Evolutionary conservation across 2,113 vertebrate species (phyloP), one percentile per base, ranked within the genome.

Genomic region (Lepus americanus): DNA sequence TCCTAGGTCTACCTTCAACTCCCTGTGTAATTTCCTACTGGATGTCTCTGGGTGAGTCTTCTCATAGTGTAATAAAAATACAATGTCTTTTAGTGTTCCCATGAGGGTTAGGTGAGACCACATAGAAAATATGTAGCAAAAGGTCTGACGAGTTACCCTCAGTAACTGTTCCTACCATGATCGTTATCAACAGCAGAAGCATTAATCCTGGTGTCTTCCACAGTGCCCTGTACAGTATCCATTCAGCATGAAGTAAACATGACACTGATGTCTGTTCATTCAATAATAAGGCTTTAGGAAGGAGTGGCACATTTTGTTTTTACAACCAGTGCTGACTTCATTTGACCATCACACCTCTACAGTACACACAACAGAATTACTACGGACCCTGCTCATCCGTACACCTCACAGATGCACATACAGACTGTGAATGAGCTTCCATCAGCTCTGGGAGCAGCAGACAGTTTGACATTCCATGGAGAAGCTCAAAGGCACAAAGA

Each of bases 401-500:
- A 51, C 77, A 72, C 59, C 64, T 92, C 77, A 81, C 39, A 67
- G 73, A 80, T n/a, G 19, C 61, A 88, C 72, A 87, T 59, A 59
- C 10, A 70, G 92, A 94, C 53, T 9, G 11, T 13, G 51, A 87
- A 92, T 29, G 70, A 44, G 29, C 81, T 74, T 70, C 73, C 90
- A 70, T 70, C 67, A 90, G 87, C 64, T 82, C 33, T 0, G 3
- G 70, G 55, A 78, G 23, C 13, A 82, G 81, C 33, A 27, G 5
- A 67, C 22, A 63, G 61, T 80, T 51, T 81, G 36, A 73, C 72
- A 85, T 85, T 92, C 87, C 77, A 20, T 78, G 59, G 36, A 88
- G 81, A 94, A 36, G 33, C 72, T 95, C 86, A 44, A 92, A 94
- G 88, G 27, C 53, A 66, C 49, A 64, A 53, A 84, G 44, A 61